phyloP scores from a whole-genome alignment of 2,113 vertebrate species.

The Aspidoscelis tigris region DNA sequence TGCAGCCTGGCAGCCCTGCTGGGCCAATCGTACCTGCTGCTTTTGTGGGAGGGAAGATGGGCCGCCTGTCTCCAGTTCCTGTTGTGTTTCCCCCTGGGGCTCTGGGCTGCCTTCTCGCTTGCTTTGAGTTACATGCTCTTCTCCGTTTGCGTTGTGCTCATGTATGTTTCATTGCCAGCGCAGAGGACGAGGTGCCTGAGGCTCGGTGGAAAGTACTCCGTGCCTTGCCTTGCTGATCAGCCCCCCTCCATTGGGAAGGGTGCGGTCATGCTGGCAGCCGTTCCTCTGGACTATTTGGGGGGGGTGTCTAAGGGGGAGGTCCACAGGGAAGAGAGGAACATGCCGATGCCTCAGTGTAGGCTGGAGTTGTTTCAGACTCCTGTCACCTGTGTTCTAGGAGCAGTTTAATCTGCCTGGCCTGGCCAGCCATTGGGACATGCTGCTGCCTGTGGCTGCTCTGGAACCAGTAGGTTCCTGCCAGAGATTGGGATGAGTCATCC shows the following conservation, averaged over 20 bases:
- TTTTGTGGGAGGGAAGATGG: too few relatives aligned
- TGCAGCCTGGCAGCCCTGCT: not conserved
- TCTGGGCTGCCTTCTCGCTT: fast-evolving
- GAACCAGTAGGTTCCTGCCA: too few relatives aligned
- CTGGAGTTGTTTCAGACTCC: too few relatives aligned
- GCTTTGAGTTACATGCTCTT: constrained; percentile 2
- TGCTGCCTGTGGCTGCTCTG: too few relatives aligned
- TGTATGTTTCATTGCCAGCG: constrained; percentile 40
- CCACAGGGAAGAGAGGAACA: not conserved
- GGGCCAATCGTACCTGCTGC: fast-evolving
- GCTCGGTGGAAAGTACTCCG: not conserved
- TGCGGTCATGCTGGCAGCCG: not conserved
- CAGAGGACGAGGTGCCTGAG: constrained; percentile 17
- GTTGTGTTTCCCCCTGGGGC: not conserved
- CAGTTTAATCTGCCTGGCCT: too few relatives aligned
- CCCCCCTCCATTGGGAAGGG: not conserved
- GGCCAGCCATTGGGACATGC: too few relatives aligned
- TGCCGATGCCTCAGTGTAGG: not conserved
- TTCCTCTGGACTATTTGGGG: not conserved
- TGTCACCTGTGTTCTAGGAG: too few relatives aligned
- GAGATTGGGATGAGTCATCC: too few relatives aligned
- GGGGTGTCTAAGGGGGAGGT: not conserved
- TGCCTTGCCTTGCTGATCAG: not conserved
- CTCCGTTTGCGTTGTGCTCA: constrained; percentile 10
- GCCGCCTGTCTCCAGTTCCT: fast-evolving